Evolutionary conservation across 2,113 vertebrate species (phyloP), one percentile per base, ranked within the genome.

Genomic region (Myrmecophaga tridactyla): DNA sequence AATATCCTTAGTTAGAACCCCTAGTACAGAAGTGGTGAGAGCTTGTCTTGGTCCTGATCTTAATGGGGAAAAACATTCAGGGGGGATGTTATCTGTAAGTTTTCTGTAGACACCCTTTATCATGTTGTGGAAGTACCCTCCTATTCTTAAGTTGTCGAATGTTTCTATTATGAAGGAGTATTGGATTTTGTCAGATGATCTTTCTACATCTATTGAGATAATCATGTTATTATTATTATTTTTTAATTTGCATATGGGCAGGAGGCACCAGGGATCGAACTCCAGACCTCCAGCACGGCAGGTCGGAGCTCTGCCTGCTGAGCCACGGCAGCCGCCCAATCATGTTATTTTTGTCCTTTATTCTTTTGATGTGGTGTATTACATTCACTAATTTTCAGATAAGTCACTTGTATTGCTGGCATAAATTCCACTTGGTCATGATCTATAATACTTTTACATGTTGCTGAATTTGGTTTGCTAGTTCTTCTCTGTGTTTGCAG

Each of bases 331-430:
- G n/a, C n/a, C n/a, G n/a, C n/a, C n/a, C n/a, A 63, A 72, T 80
- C 29, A 53, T 72, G 29, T 60, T 23, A 21, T 56, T 39, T 90
- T 85, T 63, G 13, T 51, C n/a, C 29, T 86, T 94, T 86, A n/a
- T 86, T 51, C 81, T 94, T 60, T 5, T 90, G 34, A n/a, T 63
- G n/a, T 20, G 39, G 27, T 67, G 13, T n/a, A n/a, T n/a, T n/a
- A n/a, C n/a, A 67, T 92, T 67, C 10, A 84, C 83, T 75, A 36
- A 76, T 77, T 94, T 89, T 83, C 73, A 48, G 48, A 36, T 90
- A 76, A 56, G 53, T 9, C 4, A 83, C 27, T 70, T 70, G 34
- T 27, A 43, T 89, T 94, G 65, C 29, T 36, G n/a, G 18, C 27
- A 51, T 78, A 90, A 84, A 70, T 48, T 7, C 23, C 39, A 43